A percentile compares a stretch with the other conserved stretches of the same genome.
Conservation (phyloP, 2,888 invertebrate species). For the Drosophila tanythrix region DNA sequence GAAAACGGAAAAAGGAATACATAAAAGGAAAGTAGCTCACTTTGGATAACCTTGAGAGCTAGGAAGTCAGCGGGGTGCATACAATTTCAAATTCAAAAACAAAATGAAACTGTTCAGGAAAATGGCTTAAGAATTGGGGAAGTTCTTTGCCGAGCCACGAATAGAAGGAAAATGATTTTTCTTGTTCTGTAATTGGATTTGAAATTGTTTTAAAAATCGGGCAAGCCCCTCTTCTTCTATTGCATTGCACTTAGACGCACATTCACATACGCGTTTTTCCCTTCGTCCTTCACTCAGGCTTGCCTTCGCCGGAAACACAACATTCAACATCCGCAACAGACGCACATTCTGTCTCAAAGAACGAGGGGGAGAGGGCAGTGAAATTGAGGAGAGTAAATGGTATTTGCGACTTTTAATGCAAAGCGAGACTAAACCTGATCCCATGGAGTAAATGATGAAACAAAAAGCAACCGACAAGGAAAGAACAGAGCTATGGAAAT, state of each 20-base stretch:
- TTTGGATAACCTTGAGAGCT: conserved; percentile 8
- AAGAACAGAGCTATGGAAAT: not conserved
- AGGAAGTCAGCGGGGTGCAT: conserved; percentile 52
- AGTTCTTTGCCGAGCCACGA: conserved; percentile 24
- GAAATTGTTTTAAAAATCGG: conserved; percentile 73
- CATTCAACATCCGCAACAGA: conserved; percentile 73
- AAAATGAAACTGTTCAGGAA: conserved; percentile 51
- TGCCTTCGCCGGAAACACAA: conserved; percentile 59
- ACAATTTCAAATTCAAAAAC: conserved; percentile 66
- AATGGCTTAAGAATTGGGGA: conserved; percentile 15
- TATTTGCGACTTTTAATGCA: conserved; percentile 58
- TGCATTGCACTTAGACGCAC: conserved; percentile 31
- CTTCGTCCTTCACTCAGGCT: not conserved
- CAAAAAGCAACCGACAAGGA: conserved; percentile 34
- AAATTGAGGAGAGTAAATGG: conserved; percentile 61
- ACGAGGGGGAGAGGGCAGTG: conserved; percentile 5
- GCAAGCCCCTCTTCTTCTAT: conserved; percentile 39
- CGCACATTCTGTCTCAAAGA: conserved; percentile 17
- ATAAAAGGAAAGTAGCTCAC: conserved; percentile 53
- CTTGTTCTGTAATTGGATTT: conserved; percentile 77
- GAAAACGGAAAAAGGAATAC: conserved; percentile 28
- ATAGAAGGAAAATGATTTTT: conserved; percentile 69
- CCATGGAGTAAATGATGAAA: conserved; percentile 78
- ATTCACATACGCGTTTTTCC: conserved; percentile 15
- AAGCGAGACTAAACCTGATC: conserved; percentile 72